Evolutionary conservation across 2,113 vertebrate species (phyloP), one percentile per base, ranked within the genome.

Genomic region (Orientallactaga bullata): DNA sequence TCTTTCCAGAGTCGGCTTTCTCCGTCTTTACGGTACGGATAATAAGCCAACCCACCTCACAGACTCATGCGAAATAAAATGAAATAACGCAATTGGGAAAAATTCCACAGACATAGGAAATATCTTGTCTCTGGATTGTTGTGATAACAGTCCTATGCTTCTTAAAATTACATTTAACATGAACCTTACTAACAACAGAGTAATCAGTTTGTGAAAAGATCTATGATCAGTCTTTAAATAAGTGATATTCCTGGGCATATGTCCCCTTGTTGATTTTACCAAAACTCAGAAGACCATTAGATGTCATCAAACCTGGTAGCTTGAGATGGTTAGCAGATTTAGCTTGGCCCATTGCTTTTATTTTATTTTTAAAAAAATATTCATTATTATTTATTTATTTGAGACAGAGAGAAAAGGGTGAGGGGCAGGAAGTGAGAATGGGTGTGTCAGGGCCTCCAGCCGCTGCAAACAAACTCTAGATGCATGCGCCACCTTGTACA

Each of bases 141-240:
- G 69, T 77, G 35, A 58, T 47, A 58, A 82, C 47, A 83, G 28
- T 3, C 73, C 7, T 63, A 7, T 63, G 32, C 23, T 47, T 84
- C 15, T 69, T 79, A 51, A 28, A 66, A 32, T 76, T n/a, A 76
- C 37, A 47, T 72, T 58, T 18, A n/a, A 61, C 63, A 47, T 66
- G 23, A 35, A 42, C 42, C 1, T n/a, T 30, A 39, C 39, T 71
- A 68, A 78, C 20, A n/a, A 17, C 18, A 81, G 87, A 51, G 71
- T 37, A 58, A 24, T 51, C 17, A 21, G 18, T 95, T 81, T 94
- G 16, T 71, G 39, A 85, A 81, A 82, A 85, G 68, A 60, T 51
- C 37, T 93, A 26, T 58, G 60, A 42, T 72, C 37, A 73, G 32
- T 37, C 90, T 63, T 90, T 76, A 89, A 35, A 60, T 1, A 16